These are phyloP conservation scores for Sesamia inferens DNA, from an alignment of 2,888 invertebrate species.

Conservation along the genomic window DNA sequence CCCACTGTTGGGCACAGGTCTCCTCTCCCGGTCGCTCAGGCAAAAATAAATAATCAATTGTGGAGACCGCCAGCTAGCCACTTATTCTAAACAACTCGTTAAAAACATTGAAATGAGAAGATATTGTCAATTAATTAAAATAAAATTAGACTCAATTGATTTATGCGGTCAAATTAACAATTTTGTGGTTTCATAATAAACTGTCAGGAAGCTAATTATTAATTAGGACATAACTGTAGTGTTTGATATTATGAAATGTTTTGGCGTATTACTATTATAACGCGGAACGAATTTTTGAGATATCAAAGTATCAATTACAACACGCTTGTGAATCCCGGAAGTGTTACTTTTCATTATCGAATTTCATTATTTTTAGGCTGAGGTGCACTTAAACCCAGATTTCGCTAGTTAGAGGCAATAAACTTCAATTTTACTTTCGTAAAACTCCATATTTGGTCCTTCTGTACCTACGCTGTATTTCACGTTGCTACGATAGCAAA, in stretches of 20 bases:
- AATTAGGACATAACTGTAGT: slow-evolving; percentile 1
- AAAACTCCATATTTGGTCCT: neutral
- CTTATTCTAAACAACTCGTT: too few species aligned
- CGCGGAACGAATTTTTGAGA: neutral
- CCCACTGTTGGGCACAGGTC: too few species aligned
- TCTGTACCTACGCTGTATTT: slow-evolving; percentile 9
- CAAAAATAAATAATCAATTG: too few species aligned
- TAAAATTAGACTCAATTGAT: too few species aligned
- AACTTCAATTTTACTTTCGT: neutral
- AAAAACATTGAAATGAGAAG: too few species aligned
- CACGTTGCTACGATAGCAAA: neutral
- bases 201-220: neutral
- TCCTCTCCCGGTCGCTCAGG: too few species aligned
- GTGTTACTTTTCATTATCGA: neutral
- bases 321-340: neutral
- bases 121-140: too few species aligned
- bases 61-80: too few species aligned
- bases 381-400: neutral
- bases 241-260: neutral
- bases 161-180: too few species aligned
- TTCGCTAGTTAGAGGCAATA: neutral
- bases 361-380: neutral
- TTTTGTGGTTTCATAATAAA: too few species aligned
- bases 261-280: neutral
- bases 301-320: neutral